Evolutionary conservation across 2,797 vertebrate species (phyloP).

Genomic region (Paramormyrops hopkinsi): DNA sequence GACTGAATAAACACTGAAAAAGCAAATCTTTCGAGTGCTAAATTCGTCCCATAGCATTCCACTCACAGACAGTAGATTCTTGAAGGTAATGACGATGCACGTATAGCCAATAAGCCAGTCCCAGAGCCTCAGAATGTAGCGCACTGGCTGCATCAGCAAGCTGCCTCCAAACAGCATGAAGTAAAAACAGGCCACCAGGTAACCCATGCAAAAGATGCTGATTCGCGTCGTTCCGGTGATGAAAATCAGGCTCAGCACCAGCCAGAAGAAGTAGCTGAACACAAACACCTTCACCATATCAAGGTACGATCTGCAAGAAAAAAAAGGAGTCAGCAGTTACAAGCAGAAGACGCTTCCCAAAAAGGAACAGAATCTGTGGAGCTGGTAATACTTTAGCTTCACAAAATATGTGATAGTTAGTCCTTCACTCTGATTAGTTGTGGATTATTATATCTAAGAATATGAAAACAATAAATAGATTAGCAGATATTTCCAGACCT

Average conservation of each 20-base stretch:
- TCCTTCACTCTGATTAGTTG: background rate
- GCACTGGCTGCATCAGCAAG: slow-evolving; percentile 63
- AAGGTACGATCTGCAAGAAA: slow-evolving; percentile 55
- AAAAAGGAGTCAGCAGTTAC: background rate
- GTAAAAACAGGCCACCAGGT: slow-evolving; percentile 69
- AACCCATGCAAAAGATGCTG: slow-evolving; percentile 64
- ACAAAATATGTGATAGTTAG: background rate
- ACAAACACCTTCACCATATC: slow-evolving; percentile 69
- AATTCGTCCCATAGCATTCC: background rate
- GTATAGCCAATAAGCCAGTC: slow-evolving; percentile 65
- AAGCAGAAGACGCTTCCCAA: background rate
- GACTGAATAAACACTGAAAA: background rate
- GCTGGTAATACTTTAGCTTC: background rate
- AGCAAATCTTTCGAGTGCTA: background rate
- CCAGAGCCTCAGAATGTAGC: slow-evolving; percentile 57
- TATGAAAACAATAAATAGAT: background rate
- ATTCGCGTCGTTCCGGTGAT: slow-evolving; percentile 65
- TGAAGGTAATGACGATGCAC: slow-evolving; percentile 61
- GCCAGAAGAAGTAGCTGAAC: slow-evolving; percentile 72
- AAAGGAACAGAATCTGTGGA: background rate
- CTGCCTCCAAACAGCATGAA: slow-evolving; percentile 66
- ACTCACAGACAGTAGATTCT: slow-evolving; percentile 65
- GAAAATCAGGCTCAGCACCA: slow-evolving; percentile 73
- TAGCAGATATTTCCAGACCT: slow-evolving; percentile 39
- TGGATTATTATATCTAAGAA: background rate